Conservation (phyloP, 1,140 invertebrate species). For the Oscheius sp. region DNA sequence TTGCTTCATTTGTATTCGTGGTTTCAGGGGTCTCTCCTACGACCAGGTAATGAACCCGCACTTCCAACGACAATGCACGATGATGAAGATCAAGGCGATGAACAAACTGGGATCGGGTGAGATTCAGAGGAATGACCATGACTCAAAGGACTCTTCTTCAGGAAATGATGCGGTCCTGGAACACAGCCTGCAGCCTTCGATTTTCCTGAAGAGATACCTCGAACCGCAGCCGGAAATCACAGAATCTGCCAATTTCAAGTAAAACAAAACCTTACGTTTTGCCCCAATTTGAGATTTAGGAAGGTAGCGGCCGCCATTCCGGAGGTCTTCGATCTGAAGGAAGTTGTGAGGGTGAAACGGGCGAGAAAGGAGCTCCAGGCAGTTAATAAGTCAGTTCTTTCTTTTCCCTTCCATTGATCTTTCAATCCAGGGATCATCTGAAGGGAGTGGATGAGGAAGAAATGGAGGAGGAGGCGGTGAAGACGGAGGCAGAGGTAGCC, state of each 20-base stretch:
- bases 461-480: background rate
- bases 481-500: background rate
- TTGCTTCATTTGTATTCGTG: background rate
- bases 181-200: background rate
- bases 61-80: background rate
- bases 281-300: background rate
- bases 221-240: background rate
- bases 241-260: background rate
- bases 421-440: background rate
- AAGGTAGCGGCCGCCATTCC: background rate
- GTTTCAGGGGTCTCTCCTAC: background rate
- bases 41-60: background rate
- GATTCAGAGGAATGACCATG: background rate
- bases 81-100: slow-evolving; percentile 1
- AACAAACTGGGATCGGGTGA: background rate
- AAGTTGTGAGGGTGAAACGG: background rate
- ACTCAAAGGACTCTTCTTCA: background rate
- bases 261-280: background rate
- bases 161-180: no score
- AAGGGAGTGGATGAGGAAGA: background rate
- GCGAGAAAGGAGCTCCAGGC: background rate
- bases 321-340: background rate
- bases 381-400: background rate
- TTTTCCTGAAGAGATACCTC: background rate
- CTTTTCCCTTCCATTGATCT: no score